These are phyloP conservation scores for Hermetia illucens DNA, from an alignment of 1,140 invertebrate genomes.

Conservation along the genomic window DNA sequence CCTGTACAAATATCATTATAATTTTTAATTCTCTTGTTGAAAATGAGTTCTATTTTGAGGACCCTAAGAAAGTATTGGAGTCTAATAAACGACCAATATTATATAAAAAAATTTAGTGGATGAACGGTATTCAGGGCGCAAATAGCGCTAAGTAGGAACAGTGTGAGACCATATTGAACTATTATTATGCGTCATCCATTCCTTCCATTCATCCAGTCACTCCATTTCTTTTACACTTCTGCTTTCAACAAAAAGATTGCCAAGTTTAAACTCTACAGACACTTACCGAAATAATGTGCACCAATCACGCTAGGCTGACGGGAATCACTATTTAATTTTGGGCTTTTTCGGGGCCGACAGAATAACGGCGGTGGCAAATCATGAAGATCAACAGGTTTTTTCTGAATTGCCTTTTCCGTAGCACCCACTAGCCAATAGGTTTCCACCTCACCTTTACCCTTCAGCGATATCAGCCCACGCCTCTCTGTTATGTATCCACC, in stretches of 20 bases:
- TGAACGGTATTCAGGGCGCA: background rate
- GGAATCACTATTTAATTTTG: constrained; percentile 54
- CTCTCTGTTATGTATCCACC: constrained; percentile 78
- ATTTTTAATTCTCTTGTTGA: no score
- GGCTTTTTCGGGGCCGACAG: constrained; percentile 59
- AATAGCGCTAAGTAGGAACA: background rate
- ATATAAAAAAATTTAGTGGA: background rate
- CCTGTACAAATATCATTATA: no score
- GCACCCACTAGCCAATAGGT: constrained; percentile 87
- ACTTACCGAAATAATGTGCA: constrained; percentile 20
- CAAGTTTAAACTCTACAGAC: background rate
- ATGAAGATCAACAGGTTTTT: constrained; percentile 67
- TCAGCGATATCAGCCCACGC: constrained; percentile 73
- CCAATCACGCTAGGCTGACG: constrained; percentile 46
- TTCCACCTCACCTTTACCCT: constrained; percentile 70
- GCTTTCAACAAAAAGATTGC: background rate
- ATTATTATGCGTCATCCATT: no score
- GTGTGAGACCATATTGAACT: background rate
- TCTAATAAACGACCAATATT: background rate
- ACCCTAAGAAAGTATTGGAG: no score
- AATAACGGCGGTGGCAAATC: constrained; percentile 61
- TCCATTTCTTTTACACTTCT: background rate
- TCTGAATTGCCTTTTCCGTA: constrained; percentile 65
- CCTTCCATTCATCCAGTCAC: background rate
- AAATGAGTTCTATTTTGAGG: no score